phyloP scores from a whole-genome alignment of 2,888 invertebrate genomes.

The Pollenia labialis region DNA sequence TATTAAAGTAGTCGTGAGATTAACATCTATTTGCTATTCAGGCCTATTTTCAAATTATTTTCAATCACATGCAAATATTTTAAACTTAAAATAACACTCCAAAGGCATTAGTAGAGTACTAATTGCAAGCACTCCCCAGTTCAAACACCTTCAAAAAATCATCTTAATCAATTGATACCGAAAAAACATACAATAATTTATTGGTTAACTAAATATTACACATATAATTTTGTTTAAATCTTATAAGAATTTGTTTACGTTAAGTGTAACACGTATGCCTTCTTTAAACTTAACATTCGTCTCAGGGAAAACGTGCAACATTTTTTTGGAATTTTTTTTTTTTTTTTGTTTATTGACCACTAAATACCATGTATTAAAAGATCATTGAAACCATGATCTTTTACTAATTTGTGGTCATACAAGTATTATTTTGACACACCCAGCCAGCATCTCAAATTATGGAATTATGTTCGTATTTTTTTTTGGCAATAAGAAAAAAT shows the following conservation, averaged over 20 bases:
- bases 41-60: too few species aligned
- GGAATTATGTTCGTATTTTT: conserved; percentile 1
- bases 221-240: neutral
- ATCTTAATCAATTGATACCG: conserved; percentile 1
- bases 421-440: conserved; percentile 59
- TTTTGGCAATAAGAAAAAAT: neutral
- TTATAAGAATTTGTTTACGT: neutral
- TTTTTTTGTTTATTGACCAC: conserved; percentile 47
- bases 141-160: too few species aligned
- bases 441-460: conserved; percentile 24
- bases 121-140: too few species aligned
- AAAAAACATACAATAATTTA: neutral
- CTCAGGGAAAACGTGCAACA: neutral
- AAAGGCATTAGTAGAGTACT: too few species aligned
- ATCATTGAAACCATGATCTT: conserved; percentile 58
- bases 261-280: conserved; percentile 15
- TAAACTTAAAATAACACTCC: too few species aligned
- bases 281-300: neutral
- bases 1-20: too few species aligned
- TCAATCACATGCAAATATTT: too few species aligned
- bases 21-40: too few species aligned
- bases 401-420: conserved; percentile 70
- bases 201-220: neutral
- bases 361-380: conserved; percentile 52
- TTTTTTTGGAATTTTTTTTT: neutral